Evolutionary conservation across 2,797 vertebrate genomes (phyloP), one percentile per base, ranked within the genome.

Genomic region (Esox masquinongy): DNA sequence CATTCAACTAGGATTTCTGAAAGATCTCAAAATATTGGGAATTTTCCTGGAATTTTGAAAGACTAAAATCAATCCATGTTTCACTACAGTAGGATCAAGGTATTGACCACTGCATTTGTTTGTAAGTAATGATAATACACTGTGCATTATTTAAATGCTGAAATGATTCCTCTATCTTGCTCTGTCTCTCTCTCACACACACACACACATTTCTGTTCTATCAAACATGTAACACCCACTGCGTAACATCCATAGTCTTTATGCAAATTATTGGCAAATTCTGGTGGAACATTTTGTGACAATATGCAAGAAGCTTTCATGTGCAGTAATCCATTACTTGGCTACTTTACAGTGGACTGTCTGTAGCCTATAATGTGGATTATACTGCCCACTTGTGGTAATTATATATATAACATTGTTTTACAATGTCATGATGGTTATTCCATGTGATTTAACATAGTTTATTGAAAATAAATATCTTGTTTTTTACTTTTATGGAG

Each of bases 371-470:
- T 22, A 26, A 26, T 2, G 6, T 61, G 56, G 9, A 82, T 76
- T 86, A 68, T 83, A 85, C 88, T 92, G 89, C 86, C 92, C 85
- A 77, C 90, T 79, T 73, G 81, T 90, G 93, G 88, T 79, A 76
- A 56, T 56, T n/a, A 53, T n/a, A 56, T 53, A 53, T 56, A 56
- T 61, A 24, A 26, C 56, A 61, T 61, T 79, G 68, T 51, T 74
- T 47, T 14, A 47, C 7, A 80, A 79, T 72, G 64, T 75, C 63
- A 78, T 63, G 3, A 70, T 51, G 50, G 26, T 71, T 7, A 71
- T 56, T 26, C 49, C 70, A 34, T 53, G 49, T 34, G 19, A 71
- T 71, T 19, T 53, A 31, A n/a, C 69, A 61, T 61, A 26, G n/a
- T 61, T 14, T 61, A 61, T 61, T 61, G 3, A 61, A 24, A 61